Conservation (phyloP, 2,113 vertebrate species). For the Tachysurus vachellii region DNA sequence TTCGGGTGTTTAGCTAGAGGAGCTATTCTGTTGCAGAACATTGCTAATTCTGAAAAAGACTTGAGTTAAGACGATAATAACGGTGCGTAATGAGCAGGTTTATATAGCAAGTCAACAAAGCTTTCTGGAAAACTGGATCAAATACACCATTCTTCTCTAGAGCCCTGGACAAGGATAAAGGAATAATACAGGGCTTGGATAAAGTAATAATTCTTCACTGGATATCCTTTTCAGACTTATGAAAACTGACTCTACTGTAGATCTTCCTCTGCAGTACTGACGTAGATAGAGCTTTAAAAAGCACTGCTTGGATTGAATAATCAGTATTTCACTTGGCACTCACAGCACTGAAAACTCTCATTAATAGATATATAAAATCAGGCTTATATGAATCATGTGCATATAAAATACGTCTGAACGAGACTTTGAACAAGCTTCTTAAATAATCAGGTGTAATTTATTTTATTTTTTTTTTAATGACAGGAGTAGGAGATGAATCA, state of each 20-base stretch:
- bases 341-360: not conserved
- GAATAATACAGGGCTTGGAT: not conserved
- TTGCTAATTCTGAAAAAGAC: not conserved
- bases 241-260: not conserved
- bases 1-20: not conserved
- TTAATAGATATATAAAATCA: not conserved
- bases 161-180: not conserved
- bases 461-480: no score
- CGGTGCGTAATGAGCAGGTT: not conserved
- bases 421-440: not conserved
- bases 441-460: not conserved
- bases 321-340: not conserved
- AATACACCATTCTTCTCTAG: not conserved
- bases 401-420: not conserved
- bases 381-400: not conserved
- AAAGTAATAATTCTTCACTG: not conserved
- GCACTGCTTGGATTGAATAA: slow-evolving; percentile 10
- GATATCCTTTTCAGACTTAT: not conserved
- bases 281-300: not conserved
- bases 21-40: not conserved
- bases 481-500: not conserved
- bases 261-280: not conserved
- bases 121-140: not conserved
- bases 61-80: not conserved
- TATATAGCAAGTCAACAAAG: not conserved